Conservation (phyloP, 2,113 vertebrate species). For the Trochalopteron elliotii region DNA sequence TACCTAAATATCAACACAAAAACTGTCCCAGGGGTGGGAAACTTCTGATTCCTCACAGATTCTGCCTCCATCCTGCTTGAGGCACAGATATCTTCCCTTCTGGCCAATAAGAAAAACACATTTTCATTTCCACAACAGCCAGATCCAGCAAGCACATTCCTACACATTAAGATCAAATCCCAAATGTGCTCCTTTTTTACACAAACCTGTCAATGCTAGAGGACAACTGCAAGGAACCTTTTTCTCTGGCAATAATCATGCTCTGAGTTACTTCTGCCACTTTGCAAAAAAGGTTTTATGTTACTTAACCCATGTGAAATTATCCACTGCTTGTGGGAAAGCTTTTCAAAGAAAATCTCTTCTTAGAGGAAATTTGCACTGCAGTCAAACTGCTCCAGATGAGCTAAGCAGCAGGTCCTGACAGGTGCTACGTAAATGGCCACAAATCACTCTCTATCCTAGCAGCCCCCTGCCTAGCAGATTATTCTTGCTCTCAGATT, state of each 20-base stretch:
- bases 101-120: background rate
- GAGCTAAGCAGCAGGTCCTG: constrained; percentile 14
- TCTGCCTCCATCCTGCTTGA: background rate
- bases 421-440: constrained; percentile 23
- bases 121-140: background rate
- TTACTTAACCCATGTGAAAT: constrained; percentile 9
- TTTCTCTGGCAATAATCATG: background rate
- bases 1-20: background rate
- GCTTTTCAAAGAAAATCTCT: constrained; percentile 20
- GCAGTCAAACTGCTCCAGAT: constrained; percentile 15
- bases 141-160: background rate
- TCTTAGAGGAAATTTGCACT: constrained; percentile 11
- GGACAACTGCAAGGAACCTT: background rate
- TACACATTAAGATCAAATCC: background rate
- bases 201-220: background rate
- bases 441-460: constrained; percentile 37
- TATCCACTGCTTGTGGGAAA: background rate
- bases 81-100: background rate
- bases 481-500: background rate
- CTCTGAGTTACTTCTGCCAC: background rate
- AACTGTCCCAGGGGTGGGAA: background rate
- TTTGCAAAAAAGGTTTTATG: background rate
- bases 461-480: background rate
- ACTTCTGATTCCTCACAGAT: background rate
- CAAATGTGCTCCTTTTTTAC: background rate